These are phyloP conservation scores for Limnephilus rhombicus DNA, from an alignment of 2,888 invertebrate species.

Conservation along the genomic window DNA sequence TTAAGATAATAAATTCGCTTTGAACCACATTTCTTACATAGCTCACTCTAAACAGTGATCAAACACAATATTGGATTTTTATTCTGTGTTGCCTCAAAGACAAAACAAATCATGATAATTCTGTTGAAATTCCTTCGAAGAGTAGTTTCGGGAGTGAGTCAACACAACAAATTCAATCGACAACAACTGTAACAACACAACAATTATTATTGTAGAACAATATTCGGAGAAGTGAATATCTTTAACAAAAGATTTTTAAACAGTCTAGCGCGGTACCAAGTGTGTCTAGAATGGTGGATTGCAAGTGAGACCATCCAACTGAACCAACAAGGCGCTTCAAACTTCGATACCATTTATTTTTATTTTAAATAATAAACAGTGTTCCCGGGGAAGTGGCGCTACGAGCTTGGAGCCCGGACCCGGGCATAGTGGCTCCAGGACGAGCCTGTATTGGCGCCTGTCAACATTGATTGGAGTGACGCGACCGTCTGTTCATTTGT, in stretches of 20 bases:
- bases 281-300: neutral
- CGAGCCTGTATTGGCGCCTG: neutral
- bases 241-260: constrained; percentile 26
- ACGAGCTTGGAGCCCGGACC: neutral
- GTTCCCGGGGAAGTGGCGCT: constrained; percentile 13
- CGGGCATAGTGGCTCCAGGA: neutral
- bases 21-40: neutral
- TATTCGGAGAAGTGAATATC: constrained; percentile 7
- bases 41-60: neutral
- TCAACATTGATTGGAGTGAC: neutral
- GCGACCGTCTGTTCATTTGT: neutral
- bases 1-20: neutral
- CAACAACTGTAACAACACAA: constrained; percentile 42
- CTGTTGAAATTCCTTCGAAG: constrained; percentile 14
- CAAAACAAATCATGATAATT: constrained; percentile 26
- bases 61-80: neutral
- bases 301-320: neutral
- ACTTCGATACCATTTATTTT: constrained; percentile 30
- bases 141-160: constrained; percentile 17
- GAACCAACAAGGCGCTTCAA: constrained; percentile 6
- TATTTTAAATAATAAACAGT: constrained; percentile 35
- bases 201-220: constrained; percentile 13
- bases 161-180: constrained; percentile 7
- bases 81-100: neutral
- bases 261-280: constrained; percentile 20